Evolutionary conservation across 2,113 vertebrate species (phyloP), one percentile per base, ranked within the genome.

Genomic region (Nanorana parkeri): DNA sequence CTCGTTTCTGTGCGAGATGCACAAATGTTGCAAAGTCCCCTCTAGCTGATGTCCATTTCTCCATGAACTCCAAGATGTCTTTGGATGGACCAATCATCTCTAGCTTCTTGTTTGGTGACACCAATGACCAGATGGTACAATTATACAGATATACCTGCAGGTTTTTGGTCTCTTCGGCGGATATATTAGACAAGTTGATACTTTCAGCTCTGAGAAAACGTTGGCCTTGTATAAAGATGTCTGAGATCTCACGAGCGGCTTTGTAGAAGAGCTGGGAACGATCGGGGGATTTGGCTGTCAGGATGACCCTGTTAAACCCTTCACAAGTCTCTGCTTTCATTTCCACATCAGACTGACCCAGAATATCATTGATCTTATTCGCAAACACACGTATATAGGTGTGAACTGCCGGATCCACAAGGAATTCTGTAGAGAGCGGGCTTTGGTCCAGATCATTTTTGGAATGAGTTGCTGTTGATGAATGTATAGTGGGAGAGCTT

Each of bases 371-470:
- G 0, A 91, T 6, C 0, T 80, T 23, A 0, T 68, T 15, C 7
- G 4, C 24, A 28, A 90, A 68, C 1, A 0, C 11, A 0, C 24
- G 1, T 11, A 85, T 80, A 6, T 90, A 94, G 1, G 0, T 16
- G 3, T 86, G 83, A 41, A 82, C 81, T 16, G 88, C 81, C 7
- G 21, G 5, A 8, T 91, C 89, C 0, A 88, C 72, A 0, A 29
- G 0, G 5, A 88, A 84, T 20, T n/a, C 75, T 17, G 10, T n/a
- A 13, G 29, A 32, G 52, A 61, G 71, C 8, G 17, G 11, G 17
- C 16, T n/a, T 13, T n/a, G 0, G 54, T 19, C 8, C 32, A 36
- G 56, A 2, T 17, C 51, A 15, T 36, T 13, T 23, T 68, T 15
- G 32, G 32, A 7, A 36, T 36, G 5, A 36, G 0, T 36, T 36